These are phyloP conservation scores for Drosophila robusta DNA, from an alignment of 2,888 invertebrate genomes.

Conservation along the genomic window DNA sequence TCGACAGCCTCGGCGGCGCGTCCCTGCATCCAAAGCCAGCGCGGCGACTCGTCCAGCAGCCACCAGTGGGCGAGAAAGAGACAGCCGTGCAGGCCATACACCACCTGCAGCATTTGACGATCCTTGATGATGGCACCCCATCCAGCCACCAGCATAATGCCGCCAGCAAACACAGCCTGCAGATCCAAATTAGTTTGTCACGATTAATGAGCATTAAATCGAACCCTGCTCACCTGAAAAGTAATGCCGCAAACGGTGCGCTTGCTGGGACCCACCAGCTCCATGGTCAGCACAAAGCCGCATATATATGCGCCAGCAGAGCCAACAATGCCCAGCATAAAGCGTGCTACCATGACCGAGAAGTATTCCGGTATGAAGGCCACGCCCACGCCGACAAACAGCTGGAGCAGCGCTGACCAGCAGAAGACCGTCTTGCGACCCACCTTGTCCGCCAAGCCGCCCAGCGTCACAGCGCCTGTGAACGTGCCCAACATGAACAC, in stretches of 20 bases:
- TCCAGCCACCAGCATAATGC: constrained; percentile 92
- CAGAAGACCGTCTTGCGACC: constrained; percentile 93
- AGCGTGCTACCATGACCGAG: constrained; percentile 89
- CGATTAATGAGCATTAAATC: background rate
- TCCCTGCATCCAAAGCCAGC: constrained; percentile 95
- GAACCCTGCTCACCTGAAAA: constrained; percentile 82
- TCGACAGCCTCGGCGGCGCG: constrained; percentile 89
- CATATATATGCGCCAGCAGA: constrained; percentile 89
- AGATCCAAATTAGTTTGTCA: background rate
- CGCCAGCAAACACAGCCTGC: constrained; percentile 91
- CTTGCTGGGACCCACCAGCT: constrained; percentile 92
- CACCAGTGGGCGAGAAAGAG: constrained; percentile 92
- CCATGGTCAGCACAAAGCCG: constrained; percentile 89
- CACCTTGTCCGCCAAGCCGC: constrained; percentile 91
- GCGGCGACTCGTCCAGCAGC: constrained; percentile 95
- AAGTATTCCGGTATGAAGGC: constrained; percentile 92
- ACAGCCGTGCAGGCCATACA: constrained; percentile 91
- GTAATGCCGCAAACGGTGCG: constrained; percentile 92
- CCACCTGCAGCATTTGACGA: constrained; percentile 90
- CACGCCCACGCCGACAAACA: constrained; percentile 89
- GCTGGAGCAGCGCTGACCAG: constrained; percentile 90
- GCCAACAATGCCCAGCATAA: constrained; percentile 92
- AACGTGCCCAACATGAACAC: constrained; percentile 92
- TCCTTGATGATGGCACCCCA: constrained; percentile 93
- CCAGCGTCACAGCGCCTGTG: constrained; percentile 91